phyloP scores from a whole-genome alignment of 2,888 invertebrate genomes.

The Sinopyrophorus schimmeli region DNA sequence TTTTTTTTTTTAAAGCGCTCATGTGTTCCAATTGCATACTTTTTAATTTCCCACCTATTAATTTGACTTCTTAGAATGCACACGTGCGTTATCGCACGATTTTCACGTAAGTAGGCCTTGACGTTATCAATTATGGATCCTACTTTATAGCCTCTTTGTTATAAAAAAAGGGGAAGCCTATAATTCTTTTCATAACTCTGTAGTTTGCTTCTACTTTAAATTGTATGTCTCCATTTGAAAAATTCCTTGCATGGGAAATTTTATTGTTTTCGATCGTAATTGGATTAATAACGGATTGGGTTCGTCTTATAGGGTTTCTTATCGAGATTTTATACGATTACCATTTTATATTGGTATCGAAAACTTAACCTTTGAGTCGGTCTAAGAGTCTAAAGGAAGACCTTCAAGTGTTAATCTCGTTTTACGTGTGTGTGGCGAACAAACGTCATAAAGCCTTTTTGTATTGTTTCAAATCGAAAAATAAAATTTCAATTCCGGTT shows the following conservation, averaged over 20 bases:
- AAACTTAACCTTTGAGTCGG: conserved; percentile 48
- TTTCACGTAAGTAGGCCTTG: conserved; percentile 13
- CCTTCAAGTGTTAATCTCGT: conserved; percentile 36
- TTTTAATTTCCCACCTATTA: not conserved
- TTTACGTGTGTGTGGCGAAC: too few species aligned
- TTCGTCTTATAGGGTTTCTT: conserved; percentile 39
- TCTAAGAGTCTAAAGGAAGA: conserved; percentile 44
- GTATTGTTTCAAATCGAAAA: conserved; percentile 11
- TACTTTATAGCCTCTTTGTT: conserved; percentile 19
- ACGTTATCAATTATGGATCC: conserved; percentile 18
- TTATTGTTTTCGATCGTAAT: not conserved
- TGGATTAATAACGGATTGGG: conserved; percentile 15
- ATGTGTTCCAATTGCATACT: not conserved
- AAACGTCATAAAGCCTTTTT: too few species aligned
- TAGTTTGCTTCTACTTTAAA: conserved; percentile 14
- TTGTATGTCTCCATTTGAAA: conserved; percentile 12
- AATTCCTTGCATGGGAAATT: not conserved
- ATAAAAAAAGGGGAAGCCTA: conserved; percentile 20
- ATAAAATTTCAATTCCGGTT: conserved; percentile 10
- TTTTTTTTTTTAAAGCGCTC: too few species aligned
- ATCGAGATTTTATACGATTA: conserved; percentile 37
- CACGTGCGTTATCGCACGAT: conserved; percentile 16
- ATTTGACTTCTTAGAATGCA: conserved; percentile 14
- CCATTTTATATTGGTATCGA: too few species aligned
- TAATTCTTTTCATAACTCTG: conserved; percentile 19